Conservation (phyloP, 2,113 vertebrate genomes). For the Triplophysa dalaica region DNA sequence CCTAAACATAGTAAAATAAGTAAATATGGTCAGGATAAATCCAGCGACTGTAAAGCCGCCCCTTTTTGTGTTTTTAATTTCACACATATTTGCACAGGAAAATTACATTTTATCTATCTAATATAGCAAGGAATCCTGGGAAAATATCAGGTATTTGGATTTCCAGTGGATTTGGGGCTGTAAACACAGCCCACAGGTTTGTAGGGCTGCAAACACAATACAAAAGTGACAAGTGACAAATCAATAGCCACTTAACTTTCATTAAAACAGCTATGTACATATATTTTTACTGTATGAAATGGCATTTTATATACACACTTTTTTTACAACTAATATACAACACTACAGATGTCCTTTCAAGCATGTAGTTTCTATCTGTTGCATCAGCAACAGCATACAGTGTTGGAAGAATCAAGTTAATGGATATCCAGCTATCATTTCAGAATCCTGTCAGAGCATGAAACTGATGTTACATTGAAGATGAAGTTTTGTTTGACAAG, state of each 20-base stretch:
- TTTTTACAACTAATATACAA: neutral
- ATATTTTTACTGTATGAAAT: neutral
- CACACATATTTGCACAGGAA: slow-evolving; percentile 77
- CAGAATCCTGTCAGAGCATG: neutral
- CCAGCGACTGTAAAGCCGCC: slow-evolving; percentile 63
- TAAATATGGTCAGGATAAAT: slow-evolving; percentile 69
- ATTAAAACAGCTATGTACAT: neutral
- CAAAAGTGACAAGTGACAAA: neutral
- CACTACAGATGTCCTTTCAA: neutral
- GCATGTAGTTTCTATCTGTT: neutral
- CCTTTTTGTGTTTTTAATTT: slow-evolving; percentile 75
- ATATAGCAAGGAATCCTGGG: slow-evolving; percentile 62
- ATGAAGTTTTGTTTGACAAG: neutral
- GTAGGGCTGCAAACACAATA: slow-evolving; percentile 46
- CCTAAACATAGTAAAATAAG: slow-evolving; percentile 67
- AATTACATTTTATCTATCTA: slow-evolving; percentile 79
- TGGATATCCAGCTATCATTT: neutral
- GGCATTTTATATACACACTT: neutral
- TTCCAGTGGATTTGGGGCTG: slow-evolving; percentile 59
- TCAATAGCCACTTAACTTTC: slow-evolving; percentile 9
- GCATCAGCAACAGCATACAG: slow-evolving; percentile 8
- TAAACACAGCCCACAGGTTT: slow-evolving; percentile 57
- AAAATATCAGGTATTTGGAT: slow-evolving; percentile 66
- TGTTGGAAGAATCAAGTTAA: neutral
- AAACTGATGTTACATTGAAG: neutral